Conservation (phyloP, 2,797 vertebrate genomes). For the Neoniphon sammara region DNA sequence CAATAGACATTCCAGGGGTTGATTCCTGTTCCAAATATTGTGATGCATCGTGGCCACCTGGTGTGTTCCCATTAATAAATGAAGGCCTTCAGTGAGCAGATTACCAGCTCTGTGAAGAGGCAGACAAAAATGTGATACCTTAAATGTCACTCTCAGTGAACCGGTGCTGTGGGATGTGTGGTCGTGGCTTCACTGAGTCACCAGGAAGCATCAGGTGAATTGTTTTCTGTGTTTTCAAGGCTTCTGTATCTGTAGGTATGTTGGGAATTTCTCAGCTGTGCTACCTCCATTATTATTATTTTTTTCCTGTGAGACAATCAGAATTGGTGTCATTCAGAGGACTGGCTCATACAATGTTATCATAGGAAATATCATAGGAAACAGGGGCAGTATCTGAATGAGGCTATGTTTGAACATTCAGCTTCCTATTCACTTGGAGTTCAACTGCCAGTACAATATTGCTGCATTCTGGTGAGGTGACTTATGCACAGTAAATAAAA, state of each 20-base stretch:
- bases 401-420: slow-evolving; percentile 12
- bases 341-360: slow-evolving; percentile 32
- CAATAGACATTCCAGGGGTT: too few relatives aligned
- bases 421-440: slow-evolving; percentile 34
- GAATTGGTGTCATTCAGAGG: slow-evolving; percentile 4
- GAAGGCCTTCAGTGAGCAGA: too few relatives aligned
- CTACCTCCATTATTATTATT: slow-evolving; percentile 23
- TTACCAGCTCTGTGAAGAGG: too few relatives aligned
- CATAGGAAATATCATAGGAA: slow-evolving; percentile 41
- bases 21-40: not conserved
- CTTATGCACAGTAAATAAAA: slow-evolving; percentile 31
- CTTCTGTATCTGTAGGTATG: slow-evolving; percentile 23
- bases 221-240: slow-evolving; percentile 37
- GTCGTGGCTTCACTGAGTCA: not conserved
- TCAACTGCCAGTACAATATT: slow-evolving; percentile 4
- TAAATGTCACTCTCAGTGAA: not conserved
- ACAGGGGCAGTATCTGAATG: slow-evolving; percentile 21
- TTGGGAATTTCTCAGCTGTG: slow-evolving; percentile 12
- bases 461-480: slow-evolving; percentile 35
- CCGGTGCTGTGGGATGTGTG: not conserved
- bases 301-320: slow-evolving; percentile 36
- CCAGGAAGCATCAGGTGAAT: not conserved
- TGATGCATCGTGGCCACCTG: too few relatives aligned
- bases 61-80: not conserved
- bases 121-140: too few relatives aligned